A percentile compares a stretch with the other conserved stretches of the same genome.
Conservation (phyloP, 2,888 invertebrate species). For the Tipula lateralis region DNA sequence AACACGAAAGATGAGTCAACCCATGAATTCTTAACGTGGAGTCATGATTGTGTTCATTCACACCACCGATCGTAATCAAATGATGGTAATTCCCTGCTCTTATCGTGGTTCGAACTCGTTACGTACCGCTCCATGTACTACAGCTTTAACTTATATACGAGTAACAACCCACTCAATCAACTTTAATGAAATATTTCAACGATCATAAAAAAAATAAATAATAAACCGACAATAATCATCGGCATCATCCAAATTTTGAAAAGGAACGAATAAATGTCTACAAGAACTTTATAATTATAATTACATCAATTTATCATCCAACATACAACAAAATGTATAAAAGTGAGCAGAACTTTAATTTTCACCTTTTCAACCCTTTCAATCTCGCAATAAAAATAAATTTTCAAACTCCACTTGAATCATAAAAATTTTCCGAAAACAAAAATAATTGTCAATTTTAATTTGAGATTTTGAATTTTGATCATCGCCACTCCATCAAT, state of each 20-base stretch:
- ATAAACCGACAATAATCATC: neutral
- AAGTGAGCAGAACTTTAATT: neutral
- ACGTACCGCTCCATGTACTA: too few relatives aligned
- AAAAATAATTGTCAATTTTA: constrained; percentile 7
- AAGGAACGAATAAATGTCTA: neutral
- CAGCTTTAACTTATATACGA: too few relatives aligned
- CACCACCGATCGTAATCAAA: too few relatives aligned
- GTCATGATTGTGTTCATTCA: too few relatives aligned
- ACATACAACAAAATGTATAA: neutral
- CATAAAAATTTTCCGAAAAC: neutral
- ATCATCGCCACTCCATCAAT: neutral
- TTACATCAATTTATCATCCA: constrained; percentile 1
- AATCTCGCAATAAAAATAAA: neutral
- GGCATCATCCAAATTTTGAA: neutral
- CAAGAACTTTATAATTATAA: constrained; percentile 7
- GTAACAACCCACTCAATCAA: neutral
- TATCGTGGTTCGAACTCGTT: too few relatives aligned
- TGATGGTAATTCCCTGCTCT: too few relatives aligned
- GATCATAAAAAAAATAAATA: neutral
- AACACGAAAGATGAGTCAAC: too few relatives aligned
- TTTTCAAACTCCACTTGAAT: constrained; percentile 7
- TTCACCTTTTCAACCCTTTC: neutral
- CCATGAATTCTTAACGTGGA: too few relatives aligned
- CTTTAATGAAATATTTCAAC: neutral
- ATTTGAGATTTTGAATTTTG: neutral